phyloP scores from a whole-genome alignment of 2,888 invertebrate genomes.

The Sphinx pinastri region DNA sequence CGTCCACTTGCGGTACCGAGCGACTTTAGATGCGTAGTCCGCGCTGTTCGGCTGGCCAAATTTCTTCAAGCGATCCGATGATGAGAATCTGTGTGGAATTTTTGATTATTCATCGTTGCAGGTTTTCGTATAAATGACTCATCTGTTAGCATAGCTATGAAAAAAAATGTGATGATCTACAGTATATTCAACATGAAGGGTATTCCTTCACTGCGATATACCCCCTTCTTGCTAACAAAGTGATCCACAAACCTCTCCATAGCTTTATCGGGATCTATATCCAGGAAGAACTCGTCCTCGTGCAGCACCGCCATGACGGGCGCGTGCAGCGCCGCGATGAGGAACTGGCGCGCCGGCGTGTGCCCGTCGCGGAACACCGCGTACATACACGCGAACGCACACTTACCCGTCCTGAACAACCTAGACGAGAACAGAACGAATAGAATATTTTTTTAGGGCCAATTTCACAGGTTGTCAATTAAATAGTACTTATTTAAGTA shows the following conservation, averaged over 20 bases:
- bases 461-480: no score
- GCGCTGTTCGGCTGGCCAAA: conserved; percentile 91
- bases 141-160: not conserved
- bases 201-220: no score
- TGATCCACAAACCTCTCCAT: conserved; percentile 83
- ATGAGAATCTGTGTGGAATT: conserved; percentile 58
- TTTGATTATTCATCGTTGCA: no score
- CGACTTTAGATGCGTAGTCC: conserved; percentile 89
- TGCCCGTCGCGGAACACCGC: conserved; percentile 94
- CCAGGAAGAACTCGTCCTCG: conserved; percentile 95
- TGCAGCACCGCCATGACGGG: conserved; percentile 96
- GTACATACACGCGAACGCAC: conserved; percentile 94
- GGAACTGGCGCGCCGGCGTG: conserved; percentile 95
- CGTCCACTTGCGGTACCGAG: conserved; percentile 91
- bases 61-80: conserved; percentile 84
- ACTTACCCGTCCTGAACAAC: conserved; percentile 92
- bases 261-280: conserved; percentile 95
- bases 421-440: conserved; percentile 58
- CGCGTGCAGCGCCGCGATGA: conserved; percentile 95
- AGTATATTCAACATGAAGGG: not conserved
- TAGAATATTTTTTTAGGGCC: no score
- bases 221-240: not conserved
- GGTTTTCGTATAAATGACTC: no score
- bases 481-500: no score
- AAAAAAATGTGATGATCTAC: not conserved